Base-by-base conservation (phyloP, 2,797 vertebrate genomes). In the Danio aesculapii region DNA sequence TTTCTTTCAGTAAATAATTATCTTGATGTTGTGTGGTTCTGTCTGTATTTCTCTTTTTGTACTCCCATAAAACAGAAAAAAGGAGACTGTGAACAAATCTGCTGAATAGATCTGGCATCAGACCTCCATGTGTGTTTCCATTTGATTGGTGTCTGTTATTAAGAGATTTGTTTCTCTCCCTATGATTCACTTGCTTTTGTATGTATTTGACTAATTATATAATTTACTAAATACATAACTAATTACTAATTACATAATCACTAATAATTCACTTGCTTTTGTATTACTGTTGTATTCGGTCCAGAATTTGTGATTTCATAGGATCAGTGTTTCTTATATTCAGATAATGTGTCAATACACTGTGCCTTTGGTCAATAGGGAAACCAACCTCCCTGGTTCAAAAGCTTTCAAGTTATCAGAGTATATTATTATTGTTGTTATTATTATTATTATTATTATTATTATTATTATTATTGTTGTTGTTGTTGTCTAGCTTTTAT, bases 121-220 rank as follows among this genome's bases (percentile, higher is more conserved):
- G 9, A 67, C 55, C 19, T 10, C 3, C 61, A 63, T 6, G 77
- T 16, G 41, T 62, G 49, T 63, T 55, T 9, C 11, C n/a, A 43
- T 79, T 55, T 44, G 77, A 79, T 47, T 64, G 77, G 50, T 17
- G 46, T 53, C 12, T 16, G 39, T 57, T 46, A 3, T 63, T 49
- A 49, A 64, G 39, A 67, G 21, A 59, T 43, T 6, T 47, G 14
- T 19, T 17, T 47, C 10, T 47, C 39, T 64, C 3, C 13, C 55
- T 58, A 13, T 59, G 46, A 63, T 71, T 63, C 47, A 12, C 46
- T 13, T 30, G 3, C 30, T 30, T 30, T 30, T 30, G n/a, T n/a
- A n/a, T n/a, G n/a, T n/a, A n/a, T n/a, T n/a, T n/a, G n/a, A n/a
- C n/a, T n/a, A n/a, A n/a, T n/a, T n/a, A n/a, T n/a, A n/a, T n/a